Evolutionary conservation across 2,113 vertebrate genomes (phyloP).

Genomic region (Sinocyclocheilus anshuiensis): DNA sequence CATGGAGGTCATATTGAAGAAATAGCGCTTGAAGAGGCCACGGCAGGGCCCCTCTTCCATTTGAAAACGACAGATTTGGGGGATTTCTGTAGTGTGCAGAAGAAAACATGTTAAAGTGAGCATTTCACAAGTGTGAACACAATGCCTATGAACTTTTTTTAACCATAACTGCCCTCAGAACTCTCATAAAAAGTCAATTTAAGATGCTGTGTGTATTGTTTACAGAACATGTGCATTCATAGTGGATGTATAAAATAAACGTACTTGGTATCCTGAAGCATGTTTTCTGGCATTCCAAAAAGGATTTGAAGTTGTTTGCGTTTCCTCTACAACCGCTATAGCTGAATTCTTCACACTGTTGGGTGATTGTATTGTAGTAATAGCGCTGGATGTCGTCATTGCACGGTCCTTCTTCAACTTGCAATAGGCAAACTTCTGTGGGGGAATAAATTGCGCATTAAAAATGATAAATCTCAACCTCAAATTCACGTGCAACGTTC

Average conservation of each 20-base stretch:
- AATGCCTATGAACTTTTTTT: not conserved
- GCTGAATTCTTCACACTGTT: constrained; percentile 81
- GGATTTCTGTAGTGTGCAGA: constrained; percentile 78
- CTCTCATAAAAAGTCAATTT: not conserved
- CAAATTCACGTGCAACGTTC: not conserved
- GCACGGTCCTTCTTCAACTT: constrained; percentile 80
- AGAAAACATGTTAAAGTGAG: not conserved
- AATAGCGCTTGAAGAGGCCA: constrained; percentile 70
- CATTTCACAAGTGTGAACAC: not conserved
- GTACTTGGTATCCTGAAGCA: constrained; percentile 88
- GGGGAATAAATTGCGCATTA: constrained; percentile 12
- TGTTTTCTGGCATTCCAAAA: constrained; percentile 77
- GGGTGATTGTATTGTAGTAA: constrained; percentile 84
- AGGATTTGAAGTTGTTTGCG: constrained; percentile 83
- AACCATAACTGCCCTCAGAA: not conserved
- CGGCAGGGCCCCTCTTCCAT: constrained; percentile 75
- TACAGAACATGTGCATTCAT: not conserved
- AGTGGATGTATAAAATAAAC: constrained; percentile 52
- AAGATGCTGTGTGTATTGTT: not conserved
- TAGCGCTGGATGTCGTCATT: constrained; percentile 72
- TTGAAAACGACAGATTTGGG: constrained; percentile 81
- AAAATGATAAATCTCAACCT: not conserved
- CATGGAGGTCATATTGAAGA: constrained; percentile 89
- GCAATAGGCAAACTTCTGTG: constrained; percentile 80
- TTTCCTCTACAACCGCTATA: constrained; percentile 90